A percentile compares a stretch with the other conserved stretches of the same genome.
phyloP scores from a whole-genome alignment of 2,113 vertebrate species.

The Paramormyrops kingsleyae region DNA sequence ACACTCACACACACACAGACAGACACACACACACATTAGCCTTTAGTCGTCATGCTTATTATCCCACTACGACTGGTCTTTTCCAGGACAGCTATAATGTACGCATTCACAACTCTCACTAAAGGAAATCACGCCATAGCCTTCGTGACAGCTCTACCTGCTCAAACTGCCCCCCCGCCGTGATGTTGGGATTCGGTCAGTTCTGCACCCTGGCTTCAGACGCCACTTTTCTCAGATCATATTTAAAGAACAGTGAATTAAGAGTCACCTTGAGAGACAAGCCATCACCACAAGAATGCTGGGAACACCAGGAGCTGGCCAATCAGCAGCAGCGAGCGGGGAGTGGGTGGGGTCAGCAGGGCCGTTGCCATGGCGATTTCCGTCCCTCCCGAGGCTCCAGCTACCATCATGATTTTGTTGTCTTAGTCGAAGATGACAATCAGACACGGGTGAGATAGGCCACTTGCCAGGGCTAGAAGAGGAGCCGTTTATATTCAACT shows the following conservation, averaged over 20 bases:
- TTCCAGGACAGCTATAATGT: neutral
- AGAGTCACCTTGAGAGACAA: conserved; percentile 70
- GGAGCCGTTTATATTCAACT: neutral
- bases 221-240: conserved; percentile 73
- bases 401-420: conserved; percentile 80
- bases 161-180: conserved; percentile 70
- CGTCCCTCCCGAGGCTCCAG: conserved; percentile 85
- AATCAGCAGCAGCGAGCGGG: neutral
- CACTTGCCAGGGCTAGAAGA: conserved; percentile 70
- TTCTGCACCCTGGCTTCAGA: conserved; percentile 81
- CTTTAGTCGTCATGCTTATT: neutral
- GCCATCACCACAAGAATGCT: neutral
- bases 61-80: neutral
- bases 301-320: neutral
- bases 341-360: conserved; percentile 56
- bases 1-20: conserved; percentile 53
- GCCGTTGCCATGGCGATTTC: conserved; percentile 89
- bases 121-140: neutral
- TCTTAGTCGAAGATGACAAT: conserved; percentile 75
- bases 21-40: neutral
- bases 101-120: neutral
- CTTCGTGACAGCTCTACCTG: conserved; percentile 42
- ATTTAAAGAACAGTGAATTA: conserved; percentile 83
- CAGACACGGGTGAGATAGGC: conserved; percentile 82
- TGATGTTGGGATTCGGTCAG: conserved; percentile 76